phyloP scores from a whole-genome alignment of 2,888 invertebrate species.

The Polyommatus iphigenia region DNA sequence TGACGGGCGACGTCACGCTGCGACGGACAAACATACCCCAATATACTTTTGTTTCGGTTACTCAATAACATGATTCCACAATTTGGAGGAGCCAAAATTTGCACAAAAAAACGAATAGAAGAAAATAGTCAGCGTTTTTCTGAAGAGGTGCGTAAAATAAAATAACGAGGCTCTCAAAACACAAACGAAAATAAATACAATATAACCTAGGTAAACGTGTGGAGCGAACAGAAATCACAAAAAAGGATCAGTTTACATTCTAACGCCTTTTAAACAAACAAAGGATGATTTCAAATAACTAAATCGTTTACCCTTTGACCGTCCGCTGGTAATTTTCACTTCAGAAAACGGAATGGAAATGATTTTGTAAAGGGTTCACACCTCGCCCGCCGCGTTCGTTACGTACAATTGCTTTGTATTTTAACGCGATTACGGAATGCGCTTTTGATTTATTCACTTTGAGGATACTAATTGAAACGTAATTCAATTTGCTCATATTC shows the following conservation, averaged over 20 bases:
- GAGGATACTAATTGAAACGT: conserved; percentile 1
- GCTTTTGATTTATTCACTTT: conserved; percentile 5
- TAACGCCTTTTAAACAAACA: conserved; percentile 78
- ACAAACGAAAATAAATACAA: conserved; percentile 5
- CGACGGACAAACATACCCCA: conserved; percentile 49
- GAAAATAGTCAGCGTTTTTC: neutral
- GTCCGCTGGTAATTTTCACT: conserved; percentile 76
- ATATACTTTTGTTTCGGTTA: conserved; percentile 41
- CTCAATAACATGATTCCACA: conserved; percentile 33
- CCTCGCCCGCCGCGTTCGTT: conserved; percentile 43
- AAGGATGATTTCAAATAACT: conserved; percentile 77
- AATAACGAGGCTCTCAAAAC: neutral
- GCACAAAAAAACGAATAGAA: neutral
- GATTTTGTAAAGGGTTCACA: conserved; percentile 67
- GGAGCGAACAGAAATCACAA: conserved; percentile 64
- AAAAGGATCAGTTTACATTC: conserved; percentile 75
- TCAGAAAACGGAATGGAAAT: conserved; percentile 76
- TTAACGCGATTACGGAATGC: conserved; percentile 22
- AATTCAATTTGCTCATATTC: conserved; percentile 45
- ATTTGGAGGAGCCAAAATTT: conserved; percentile 31
- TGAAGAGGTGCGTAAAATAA: neutral
- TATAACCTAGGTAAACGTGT: conserved; percentile 36
- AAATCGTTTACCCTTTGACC: conserved; percentile 79
- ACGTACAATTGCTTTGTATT: conserved; percentile 21
- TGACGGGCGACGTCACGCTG: conserved; percentile 69